These are phyloP conservation scores for Crotophaga sulcirostris DNA, from an alignment of 2,113 vertebrate species.

Conservation along the genomic window DNA sequence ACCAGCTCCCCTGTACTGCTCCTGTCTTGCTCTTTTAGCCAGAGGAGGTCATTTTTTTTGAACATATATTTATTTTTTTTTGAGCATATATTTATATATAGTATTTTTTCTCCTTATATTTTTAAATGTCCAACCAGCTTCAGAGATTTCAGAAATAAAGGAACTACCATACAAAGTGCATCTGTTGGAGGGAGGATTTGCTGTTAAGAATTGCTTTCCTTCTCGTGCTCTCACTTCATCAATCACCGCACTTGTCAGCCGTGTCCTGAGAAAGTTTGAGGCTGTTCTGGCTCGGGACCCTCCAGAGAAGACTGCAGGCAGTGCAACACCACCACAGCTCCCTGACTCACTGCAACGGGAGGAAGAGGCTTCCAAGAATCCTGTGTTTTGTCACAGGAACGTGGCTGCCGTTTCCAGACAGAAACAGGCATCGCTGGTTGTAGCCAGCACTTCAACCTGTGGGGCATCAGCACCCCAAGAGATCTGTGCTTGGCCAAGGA, in stretches of 20 bases:
- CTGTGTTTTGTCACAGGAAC: not conserved
- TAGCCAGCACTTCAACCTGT: not conserved
- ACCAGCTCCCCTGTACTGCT: not conserved
- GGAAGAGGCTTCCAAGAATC: not conserved
- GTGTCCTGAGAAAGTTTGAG: not conserved
- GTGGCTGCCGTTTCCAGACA: not conserved
- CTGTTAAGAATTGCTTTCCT: not conserved
- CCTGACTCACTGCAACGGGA: not conserved
- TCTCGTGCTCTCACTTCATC: not conserved
- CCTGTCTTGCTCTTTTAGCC: not conserved
- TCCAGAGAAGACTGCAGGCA: not conserved
- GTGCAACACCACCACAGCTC: not conserved
- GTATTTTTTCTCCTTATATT: not conserved
- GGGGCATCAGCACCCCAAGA: not conserved
- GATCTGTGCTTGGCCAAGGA: not conserved
- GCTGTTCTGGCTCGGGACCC: not conserved
- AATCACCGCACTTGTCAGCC: not conserved
- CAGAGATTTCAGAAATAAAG: not conserved
- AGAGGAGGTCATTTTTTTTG: not conserved
- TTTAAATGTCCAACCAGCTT: not conserved
- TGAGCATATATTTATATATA: not conserved
- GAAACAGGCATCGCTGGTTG: not conserved
- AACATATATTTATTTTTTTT: no score
- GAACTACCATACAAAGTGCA: not conserved
- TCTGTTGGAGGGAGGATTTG: not conserved